Percentiles rank a stretch among this genome's conserved stretches.
These are phyloP conservation scores for Fistularia commersonii DNA, from an alignment of 2,797 vertebrate genomes.

Conservation along the genomic window DNA sequence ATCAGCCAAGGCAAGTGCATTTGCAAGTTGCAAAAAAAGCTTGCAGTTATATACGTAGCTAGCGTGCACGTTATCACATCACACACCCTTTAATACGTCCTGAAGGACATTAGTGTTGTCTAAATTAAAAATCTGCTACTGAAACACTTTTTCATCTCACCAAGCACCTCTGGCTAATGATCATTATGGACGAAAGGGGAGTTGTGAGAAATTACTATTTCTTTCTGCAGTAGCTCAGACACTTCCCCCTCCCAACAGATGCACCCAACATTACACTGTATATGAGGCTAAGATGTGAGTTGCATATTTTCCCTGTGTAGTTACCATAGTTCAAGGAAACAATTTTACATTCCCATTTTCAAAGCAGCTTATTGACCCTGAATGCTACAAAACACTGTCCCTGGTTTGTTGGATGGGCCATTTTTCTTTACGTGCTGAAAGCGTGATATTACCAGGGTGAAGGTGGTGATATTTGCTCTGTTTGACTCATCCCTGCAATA, in stretches of 20 bases:
- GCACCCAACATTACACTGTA: slow-evolving; percentile 7
- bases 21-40: not conserved
- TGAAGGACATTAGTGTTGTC: slow-evolving; percentile 66
- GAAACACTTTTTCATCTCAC: slow-evolving; percentile 53
- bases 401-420: not conserved
- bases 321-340: slow-evolving; percentile 28
- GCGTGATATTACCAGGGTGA: slow-evolving; percentile 19
- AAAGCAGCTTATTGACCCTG: slow-evolving; percentile 29
- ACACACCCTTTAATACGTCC: slow-evolving; percentile 45
- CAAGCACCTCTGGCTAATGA: slow-evolving; percentile 54
- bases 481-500: slow-evolving; percentile 9
- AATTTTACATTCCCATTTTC: slow-evolving; percentile 27
- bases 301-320: slow-evolving; percentile 13
- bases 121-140: slow-evolving; percentile 74
- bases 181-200: slow-evolving; percentile 32
- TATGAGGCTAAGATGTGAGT: slow-evolving; percentile 3
- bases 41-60: slow-evolving; percentile 1
- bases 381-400: slow-evolving; percentile 42
- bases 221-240: slow-evolving; percentile 17
- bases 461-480: slow-evolving; percentile 9
- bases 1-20: slow-evolving; percentile 12
- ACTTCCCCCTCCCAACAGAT: slow-evolving; percentile 39
- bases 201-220: slow-evolving; percentile 41
- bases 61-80: slow-evolving; percentile 33
- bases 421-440: slow-evolving; percentile 33